These are phyloP conservation scores for Ceryle rudis DNA, from an alignment of 2,797 vertebrate species.

Conservation along the genomic window DNA sequence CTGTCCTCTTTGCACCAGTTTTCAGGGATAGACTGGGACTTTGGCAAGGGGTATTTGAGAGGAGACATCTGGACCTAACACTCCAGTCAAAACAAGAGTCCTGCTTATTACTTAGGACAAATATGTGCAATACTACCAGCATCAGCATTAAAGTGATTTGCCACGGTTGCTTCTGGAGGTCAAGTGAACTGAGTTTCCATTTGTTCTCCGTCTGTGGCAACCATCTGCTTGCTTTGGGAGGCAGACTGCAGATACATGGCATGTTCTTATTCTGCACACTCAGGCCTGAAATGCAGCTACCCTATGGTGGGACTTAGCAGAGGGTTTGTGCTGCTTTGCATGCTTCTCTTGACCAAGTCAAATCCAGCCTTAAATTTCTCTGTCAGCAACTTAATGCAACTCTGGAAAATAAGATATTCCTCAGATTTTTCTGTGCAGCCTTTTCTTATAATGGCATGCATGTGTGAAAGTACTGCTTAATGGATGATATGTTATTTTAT, in stretches of 20 bases:
- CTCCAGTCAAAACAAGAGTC: background rate
- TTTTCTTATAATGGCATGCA: background rate
- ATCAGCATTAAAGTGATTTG: background rate
- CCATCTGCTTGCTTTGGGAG: background rate
- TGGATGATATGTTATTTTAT: background rate
- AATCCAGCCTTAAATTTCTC: background rate
- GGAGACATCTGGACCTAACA: background rate
- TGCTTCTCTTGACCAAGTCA: background rate
- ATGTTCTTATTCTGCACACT: background rate
- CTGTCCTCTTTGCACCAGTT: background rate
- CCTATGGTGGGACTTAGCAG: background rate
- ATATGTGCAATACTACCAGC: background rate
- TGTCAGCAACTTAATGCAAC: background rate
- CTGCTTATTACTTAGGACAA: background rate
- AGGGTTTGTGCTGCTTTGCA: background rate
- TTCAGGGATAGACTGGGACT: background rate
- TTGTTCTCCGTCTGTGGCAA: background rate
- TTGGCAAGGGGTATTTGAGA: background rate
- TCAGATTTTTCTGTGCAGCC: background rate
- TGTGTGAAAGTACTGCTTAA: background rate
- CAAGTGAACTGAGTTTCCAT: background rate
- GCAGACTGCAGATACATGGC: background rate
- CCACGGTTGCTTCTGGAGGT: background rate
- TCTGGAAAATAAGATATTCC: background rate
- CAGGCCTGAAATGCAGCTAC: background rate